Percentiles rank a stretch among this genome's conserved stretches.
These are phyloP conservation scores for Pseudomugil gertrudae DNA, from an alignment of 2,797 vertebrate species.

Conservation along the genomic window DNA sequence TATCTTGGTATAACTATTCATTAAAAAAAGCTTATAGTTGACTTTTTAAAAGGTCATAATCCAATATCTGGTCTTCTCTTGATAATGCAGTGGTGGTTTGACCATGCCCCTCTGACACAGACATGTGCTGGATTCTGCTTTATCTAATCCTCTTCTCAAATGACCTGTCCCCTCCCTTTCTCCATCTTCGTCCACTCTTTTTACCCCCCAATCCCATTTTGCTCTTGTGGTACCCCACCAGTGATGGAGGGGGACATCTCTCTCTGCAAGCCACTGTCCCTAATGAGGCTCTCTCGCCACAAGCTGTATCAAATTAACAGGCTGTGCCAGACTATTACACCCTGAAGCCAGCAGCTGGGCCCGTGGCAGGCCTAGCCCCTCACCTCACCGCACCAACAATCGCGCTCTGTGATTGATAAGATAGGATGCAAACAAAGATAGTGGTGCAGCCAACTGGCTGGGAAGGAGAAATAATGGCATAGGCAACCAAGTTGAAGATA, in stretches of 20 bases:
- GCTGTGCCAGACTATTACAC: slow-evolving; percentile 72
- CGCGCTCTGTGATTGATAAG: slow-evolving; percentile 73
- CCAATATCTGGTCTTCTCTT: slow-evolving; percentile 3
- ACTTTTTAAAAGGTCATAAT: not conserved
- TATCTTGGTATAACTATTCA: slow-evolving; percentile 26
- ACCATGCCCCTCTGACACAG: slow-evolving; percentile 23
- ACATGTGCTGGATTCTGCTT: slow-evolving; percentile 5
- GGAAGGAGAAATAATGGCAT: not conserved
- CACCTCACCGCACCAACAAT: slow-evolving; percentile 45
- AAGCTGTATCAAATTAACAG: slow-evolving; percentile 77
- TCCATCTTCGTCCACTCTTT: slow-evolving; percentile 12
- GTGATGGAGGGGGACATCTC: slow-evolving; percentile 60
- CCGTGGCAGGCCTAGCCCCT: slow-evolving; percentile 40
- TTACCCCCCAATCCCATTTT: slow-evolving; percentile 45
- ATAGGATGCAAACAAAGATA: slow-evolving; percentile 60
- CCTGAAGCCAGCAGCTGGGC: slow-evolving; percentile 55
- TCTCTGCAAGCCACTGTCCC: slow-evolving; percentile 48
- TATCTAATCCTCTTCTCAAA: slow-evolving; percentile 34
- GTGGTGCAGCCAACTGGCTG: not conserved
- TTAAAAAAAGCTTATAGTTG: slow-evolving; percentile 1
- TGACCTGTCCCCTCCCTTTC: slow-evolving; percentile 22
- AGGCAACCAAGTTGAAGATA: slow-evolving; percentile 11
- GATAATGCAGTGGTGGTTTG: slow-evolving; percentile 11
- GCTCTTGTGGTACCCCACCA: slow-evolving; percentile 37
- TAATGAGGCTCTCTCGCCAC: slow-evolving; percentile 74